phyloP scores from a whole-genome alignment of 1,140 invertebrate genomes.

The Bicyclus anynana region DNA sequence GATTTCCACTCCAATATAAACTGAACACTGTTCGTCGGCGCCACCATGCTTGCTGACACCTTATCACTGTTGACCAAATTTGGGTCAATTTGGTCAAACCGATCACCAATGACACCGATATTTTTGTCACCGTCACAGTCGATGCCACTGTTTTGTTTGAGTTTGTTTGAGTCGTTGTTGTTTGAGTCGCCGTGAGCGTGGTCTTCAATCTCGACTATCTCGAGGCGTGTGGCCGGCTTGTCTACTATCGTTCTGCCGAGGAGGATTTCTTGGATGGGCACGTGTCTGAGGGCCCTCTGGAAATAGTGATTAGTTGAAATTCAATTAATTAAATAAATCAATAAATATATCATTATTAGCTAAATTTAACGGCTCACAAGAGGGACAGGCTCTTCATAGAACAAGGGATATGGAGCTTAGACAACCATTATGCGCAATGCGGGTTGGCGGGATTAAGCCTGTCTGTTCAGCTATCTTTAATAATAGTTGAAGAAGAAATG shows the following conservation, averaged over 20 bases:
- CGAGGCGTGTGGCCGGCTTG: slow-evolving; percentile 45
- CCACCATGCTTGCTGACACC: slow-evolving; percentile 38
- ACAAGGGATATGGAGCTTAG: too few species aligned
- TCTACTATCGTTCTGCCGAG: slow-evolving; percentile 51
- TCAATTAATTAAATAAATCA: too few species aligned
- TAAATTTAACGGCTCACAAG: too few species aligned
- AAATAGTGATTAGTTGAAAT: too few species aligned
- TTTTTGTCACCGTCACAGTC: slow-evolving; percentile 14
- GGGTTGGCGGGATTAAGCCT: too few species aligned
- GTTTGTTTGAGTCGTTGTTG: slow-evolving; percentile 33
- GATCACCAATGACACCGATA: slow-evolving; percentile 1
- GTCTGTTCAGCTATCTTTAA: too few species aligned
- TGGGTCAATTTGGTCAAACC: slow-evolving; percentile 8
- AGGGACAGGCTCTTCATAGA: too few species aligned
- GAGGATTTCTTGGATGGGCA: slow-evolving; percentile 77
- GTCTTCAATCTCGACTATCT: slow-evolving; percentile 53
- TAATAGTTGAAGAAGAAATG: too few species aligned
- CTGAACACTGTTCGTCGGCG: slow-evolving; percentile 78
- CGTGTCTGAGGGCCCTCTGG: slow-evolving; percentile 76
- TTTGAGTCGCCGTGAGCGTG: slow-evolving; percentile 37
- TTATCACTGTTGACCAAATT: slow-evolving; percentile 7
- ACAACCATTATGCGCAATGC: too few species aligned
- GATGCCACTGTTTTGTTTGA: slow-evolving; percentile 14
- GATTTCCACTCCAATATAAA: slow-evolving; percentile 78
- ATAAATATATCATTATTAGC: too few species aligned